Base-by-base conservation (phyloP, 2,888 invertebrate genomes). In the Eustalomyia histrio region DNA sequence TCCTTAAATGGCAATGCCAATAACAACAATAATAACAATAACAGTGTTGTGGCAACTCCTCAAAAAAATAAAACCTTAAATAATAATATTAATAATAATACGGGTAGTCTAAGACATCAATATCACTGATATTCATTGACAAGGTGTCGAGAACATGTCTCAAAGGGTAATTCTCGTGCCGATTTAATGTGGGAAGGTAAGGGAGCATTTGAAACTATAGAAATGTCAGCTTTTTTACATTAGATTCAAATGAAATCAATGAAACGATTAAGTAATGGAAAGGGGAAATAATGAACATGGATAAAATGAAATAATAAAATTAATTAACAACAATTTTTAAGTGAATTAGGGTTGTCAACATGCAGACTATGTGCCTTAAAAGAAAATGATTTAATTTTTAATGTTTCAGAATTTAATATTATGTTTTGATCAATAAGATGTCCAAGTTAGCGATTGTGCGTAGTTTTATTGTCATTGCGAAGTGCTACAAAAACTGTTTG, bases 71-170 rank as follows among this genome's bases (percentile, higher is more conserved):
- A 67, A n/a, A 75, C 76, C 14, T 39, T 75, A n/a, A 78, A 83
- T 75, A 84, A 75, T 47, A 80, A 53, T 53, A 75, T 76, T 16
- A 88, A 87, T 74, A 88, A 89, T 79, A 87, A 88, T 21, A 81
- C 81, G 33, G 88, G 88, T 43, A 89, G 90, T 55, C 84, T 90
- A 79, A 84, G 89, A 14, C 88, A 81, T 79, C 81, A 88, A 35
- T 89, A 88, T 82, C 89, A 89, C 89, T 89, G 89, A 89, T 89
- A 89, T 83, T 84, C 89, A 79, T 84, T 87, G 1, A 87, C 87
- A 75, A 84, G 86, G 84, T 87, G 88, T 52, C 79, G 71, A 0
- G 81, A 81, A 21, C 79, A 81, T 60, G 52, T 83, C 85, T 83
- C 83, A 83, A 78, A 76, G 50, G 69, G 74, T 21, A 55, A 63